Evolutionary conservation across 1,140 invertebrate species (phyloP).

Genomic region (Mizuhopecten yessoensis): DNA sequence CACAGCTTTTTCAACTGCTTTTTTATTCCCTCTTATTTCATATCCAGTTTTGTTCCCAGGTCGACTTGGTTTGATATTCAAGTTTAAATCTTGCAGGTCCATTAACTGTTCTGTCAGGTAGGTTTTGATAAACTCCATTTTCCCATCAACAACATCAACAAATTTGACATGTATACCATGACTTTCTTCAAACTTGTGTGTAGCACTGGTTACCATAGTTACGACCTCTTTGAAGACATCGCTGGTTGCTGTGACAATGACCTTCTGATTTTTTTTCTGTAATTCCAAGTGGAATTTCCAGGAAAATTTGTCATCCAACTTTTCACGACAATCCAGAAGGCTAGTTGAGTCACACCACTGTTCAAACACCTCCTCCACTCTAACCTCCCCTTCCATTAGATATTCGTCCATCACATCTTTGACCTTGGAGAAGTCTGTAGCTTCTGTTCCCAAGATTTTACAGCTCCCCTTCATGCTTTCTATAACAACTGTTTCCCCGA

Average conservation of each 20-base stretch:
- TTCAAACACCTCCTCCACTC: background rate
- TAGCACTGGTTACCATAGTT: background rate
- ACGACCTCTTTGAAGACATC: constrained; percentile 8
- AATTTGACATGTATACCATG: background rate
- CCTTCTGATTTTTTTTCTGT: background rate
- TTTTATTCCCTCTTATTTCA: constrained; percentile 44
- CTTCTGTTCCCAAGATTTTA: background rate
- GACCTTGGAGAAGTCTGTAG: background rate
- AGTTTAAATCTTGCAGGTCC: background rate
- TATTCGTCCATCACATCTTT: background rate
- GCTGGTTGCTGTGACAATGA: background rate
- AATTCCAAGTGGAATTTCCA: constrained; percentile 25
- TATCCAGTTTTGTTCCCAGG: background rate
- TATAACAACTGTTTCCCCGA: background rate
- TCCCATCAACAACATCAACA: background rate
- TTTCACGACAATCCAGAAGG: background rate
- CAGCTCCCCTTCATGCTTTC: background rate
- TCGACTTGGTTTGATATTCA: background rate
- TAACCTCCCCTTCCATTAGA: background rate
- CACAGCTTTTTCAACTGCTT: constrained; percentile 43
- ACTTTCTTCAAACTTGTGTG: background rate
- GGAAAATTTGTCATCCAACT: background rate
- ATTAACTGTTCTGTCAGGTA: background rate
- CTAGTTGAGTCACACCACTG: background rate
- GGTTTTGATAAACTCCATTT: background rate